A percentile compares a stretch with the other conserved stretches of the same genome.
These are phyloP conservation scores for Lithophane socia DNA, from an alignment of 2,888 invertebrate species.

Conservation along the genomic window DNA sequence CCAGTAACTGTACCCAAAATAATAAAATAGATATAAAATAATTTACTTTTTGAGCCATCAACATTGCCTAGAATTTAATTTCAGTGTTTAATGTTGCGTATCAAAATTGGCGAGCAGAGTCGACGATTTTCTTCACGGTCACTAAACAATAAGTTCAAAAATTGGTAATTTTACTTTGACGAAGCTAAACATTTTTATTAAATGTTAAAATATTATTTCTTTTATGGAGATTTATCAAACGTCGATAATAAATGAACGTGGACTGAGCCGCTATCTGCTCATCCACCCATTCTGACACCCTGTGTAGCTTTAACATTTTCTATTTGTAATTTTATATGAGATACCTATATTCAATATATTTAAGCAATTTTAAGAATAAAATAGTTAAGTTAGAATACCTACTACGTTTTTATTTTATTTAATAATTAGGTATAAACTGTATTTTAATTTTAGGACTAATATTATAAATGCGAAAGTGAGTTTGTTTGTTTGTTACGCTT, in stretches of 20 bases:
- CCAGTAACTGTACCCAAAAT: slow-evolving; percentile 17
- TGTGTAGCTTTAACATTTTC: background rate
- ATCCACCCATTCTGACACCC: background rate
- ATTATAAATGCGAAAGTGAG: too few species aligned
- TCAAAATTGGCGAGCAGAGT: slow-evolving; percentile 10
- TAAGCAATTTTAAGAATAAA: background rate
- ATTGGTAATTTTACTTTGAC: slow-evolving; percentile 23
- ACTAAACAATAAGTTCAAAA: slow-evolving; percentile 28
- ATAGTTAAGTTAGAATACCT: background rate
- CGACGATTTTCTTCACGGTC: slow-evolving; percentile 32
- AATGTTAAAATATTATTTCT: background rate
- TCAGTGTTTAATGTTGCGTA: slow-evolving; percentile 44
- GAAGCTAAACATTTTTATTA: background rate
- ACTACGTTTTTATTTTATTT: too few species aligned
- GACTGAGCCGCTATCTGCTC: background rate
- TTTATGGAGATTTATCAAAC: background rate
- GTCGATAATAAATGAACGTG: too few species aligned
- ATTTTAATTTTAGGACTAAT: too few species aligned
- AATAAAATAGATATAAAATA: background rate
- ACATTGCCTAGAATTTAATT: slow-evolving; percentile 36
- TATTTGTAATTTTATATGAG: background rate
- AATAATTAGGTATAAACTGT: too few species aligned
- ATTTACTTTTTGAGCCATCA: background rate
- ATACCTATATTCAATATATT: background rate
- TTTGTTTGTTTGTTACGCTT: too few species aligned